Evolutionary conservation across 2,797 vertebrate genomes (phyloP).

Genomic region (Chelmon rostratus): DNA sequence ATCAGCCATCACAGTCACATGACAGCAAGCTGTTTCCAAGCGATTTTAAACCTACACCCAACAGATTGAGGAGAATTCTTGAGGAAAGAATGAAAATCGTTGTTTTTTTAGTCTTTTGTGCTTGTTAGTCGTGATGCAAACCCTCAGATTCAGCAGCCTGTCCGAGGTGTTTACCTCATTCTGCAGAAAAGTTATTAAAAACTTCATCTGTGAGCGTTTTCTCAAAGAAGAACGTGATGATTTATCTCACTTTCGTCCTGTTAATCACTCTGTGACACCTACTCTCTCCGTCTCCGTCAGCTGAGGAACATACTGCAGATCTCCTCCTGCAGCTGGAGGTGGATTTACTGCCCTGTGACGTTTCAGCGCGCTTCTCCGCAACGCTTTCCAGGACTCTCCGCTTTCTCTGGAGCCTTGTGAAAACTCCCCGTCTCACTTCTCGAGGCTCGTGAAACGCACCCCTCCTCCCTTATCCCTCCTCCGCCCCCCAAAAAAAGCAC

Average conservation of each 20-base stretch:
- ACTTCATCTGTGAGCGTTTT: background rate
- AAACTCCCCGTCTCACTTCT: constrained; percentile 45
- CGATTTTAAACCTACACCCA: too few relatives aligned
- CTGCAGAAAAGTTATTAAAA: background rate
- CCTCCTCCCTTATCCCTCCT: constrained; percentile 41
- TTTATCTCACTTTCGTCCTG: background rate
- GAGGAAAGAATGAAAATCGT: too few relatives aligned
- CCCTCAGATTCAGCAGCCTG: background rate
- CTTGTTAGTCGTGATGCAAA: background rate
- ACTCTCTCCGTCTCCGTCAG: background rate
- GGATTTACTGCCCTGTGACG: constrained; percentile 7
- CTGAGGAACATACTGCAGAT: background rate
- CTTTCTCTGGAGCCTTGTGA: constrained; percentile 51
- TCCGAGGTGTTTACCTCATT: background rate
- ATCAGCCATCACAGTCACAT: too few relatives aligned
- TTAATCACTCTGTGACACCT: background rate
- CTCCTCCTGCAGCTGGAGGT: constrained; percentile 8
- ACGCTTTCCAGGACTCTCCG: constrained; percentile 34
- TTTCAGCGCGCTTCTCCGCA: background rate
- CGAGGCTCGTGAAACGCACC: constrained; percentile 45
- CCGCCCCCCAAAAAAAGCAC: constrained; percentile 59
- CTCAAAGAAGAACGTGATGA: accelerated
- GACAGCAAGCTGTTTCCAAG: background rate
- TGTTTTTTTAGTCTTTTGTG: background rate
- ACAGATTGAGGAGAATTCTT: too few relatives aligned